phyloP scores from a whole-genome alignment of 2,113 vertebrate genomes.

The Sapayoa aenigma region DNA sequence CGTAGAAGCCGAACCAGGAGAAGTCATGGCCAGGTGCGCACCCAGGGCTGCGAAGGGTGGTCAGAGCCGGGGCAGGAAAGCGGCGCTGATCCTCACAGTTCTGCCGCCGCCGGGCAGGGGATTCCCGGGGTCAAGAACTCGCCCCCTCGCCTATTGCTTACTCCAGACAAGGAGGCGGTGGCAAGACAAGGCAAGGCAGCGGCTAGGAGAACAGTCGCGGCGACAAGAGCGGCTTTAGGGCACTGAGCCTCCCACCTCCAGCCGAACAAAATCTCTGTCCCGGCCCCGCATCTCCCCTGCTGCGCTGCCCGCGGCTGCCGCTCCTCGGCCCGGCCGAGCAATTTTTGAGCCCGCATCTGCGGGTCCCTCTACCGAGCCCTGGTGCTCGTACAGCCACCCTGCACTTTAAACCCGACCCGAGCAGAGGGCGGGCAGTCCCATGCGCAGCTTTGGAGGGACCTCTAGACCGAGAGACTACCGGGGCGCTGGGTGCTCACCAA shows the following conservation, averaged over 20 bases:
- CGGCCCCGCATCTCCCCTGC: neutral
- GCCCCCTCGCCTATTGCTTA: too few species aligned
- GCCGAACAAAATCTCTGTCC: too few species aligned
- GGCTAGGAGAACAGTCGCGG: neutral
- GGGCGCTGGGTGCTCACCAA: neutral
- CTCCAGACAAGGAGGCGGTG: neutral
- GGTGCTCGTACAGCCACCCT: fast-evolving
- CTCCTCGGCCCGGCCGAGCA: neutral
- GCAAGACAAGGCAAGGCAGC: neutral
- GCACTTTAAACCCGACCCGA: neutral
- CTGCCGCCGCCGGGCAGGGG: too few species aligned
- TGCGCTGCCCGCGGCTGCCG: neutral
- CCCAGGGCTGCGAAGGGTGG: neutral
- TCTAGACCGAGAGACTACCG: neutral
- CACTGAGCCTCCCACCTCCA: neutral
- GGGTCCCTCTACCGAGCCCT: neutral
- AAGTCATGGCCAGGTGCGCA: neutral
- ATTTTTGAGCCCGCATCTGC: neutral
- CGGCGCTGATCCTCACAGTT: neutral
- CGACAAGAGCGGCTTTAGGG: too few species aligned
- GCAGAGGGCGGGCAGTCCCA: too few species aligned
- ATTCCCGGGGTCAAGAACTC: neutral
- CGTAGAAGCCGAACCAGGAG: too few species aligned
- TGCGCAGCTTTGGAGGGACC: neutral
- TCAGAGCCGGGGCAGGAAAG: too few species aligned